These are phyloP conservation scores for Drosophila tropicalis DNA, from an alignment of 1,140 invertebrate genomes.

Conservation along the genomic window DNA sequence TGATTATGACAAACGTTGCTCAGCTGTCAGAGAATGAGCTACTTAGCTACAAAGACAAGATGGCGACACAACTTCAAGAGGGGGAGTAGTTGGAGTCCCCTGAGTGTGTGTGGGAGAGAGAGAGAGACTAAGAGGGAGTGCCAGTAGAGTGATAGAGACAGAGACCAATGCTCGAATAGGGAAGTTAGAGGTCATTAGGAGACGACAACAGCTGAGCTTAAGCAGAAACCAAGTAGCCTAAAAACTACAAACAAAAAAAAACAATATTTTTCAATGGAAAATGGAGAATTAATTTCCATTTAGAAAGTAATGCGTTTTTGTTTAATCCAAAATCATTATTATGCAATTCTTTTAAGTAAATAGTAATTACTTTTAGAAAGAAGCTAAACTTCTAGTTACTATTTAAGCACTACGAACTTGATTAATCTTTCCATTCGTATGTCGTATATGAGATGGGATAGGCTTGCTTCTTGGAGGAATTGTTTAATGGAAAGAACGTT, in stretches of 20 bases:
- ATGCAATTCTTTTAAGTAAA: too few species aligned
- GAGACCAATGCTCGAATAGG: not conserved
- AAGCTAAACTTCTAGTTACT: too few species aligned
- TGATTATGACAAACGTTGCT: conserved; percentile 80
- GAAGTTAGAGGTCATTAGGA: conserved; percentile 60
- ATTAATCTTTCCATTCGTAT: too few species aligned
- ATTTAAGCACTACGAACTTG: too few species aligned
- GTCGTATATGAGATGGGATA: too few species aligned
- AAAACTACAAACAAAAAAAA: conserved; percentile 24
- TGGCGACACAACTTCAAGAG: conserved; percentile 43
- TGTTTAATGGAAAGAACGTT: too few species aligned
- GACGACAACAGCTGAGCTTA: conserved; percentile 72
- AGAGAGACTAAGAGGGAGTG: not conserved
- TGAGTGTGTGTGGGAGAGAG: not conserved
- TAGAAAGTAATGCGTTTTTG: too few species aligned
- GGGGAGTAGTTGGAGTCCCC: conserved; percentile 2
- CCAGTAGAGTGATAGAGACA: not conserved
- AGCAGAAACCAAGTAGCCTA: conserved; percentile 48
- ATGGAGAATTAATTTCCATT: not conserved
- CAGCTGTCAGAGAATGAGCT: conserved; percentile 76
- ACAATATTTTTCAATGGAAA: not conserved
- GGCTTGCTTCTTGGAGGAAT: too few species aligned
- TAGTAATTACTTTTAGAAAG: too few species aligned
- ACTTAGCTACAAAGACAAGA: conserved; percentile 65
- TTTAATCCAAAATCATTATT: too few species aligned